These are phyloP conservation scores for Neoniphon sammara DNA, from an alignment of 2,797 vertebrate species.

Conservation along the genomic window DNA sequence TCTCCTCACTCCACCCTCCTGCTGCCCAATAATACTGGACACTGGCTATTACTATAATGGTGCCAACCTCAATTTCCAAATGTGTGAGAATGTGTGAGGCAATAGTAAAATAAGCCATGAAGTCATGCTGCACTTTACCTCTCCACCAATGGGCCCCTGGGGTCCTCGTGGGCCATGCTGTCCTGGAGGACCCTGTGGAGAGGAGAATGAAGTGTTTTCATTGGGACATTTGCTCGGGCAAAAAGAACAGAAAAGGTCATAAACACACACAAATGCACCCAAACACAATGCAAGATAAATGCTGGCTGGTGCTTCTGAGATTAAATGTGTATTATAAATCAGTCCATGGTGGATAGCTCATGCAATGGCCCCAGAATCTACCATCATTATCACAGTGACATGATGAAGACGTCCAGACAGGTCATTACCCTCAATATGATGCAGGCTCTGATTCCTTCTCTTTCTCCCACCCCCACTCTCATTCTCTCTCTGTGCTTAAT, in stretches of 20 bases:
- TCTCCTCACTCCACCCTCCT: neutral
- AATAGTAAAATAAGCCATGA: neutral
- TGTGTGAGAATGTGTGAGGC: conserved; percentile 9
- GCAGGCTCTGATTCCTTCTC: conserved; percentile 55
- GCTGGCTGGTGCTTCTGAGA: conserved; percentile 31
- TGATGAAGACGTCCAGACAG: conserved; percentile 77
- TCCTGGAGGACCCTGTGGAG: conserved; percentile 90
- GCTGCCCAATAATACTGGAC: neutral
- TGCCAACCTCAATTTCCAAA: neutral
- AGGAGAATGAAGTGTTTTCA: conserved; percentile 51
- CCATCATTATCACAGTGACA: conserved; percentile 72
- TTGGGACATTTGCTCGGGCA: conserved; percentile 23
- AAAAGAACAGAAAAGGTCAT: conserved; percentile 11
- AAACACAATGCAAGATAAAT: conserved; percentile 18
- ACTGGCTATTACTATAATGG: neutral
- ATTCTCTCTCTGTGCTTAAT: conserved; percentile 64
- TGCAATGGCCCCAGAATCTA: conserved; percentile 56
- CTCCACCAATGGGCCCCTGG: conserved; percentile 86
- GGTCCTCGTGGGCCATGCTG: conserved; percentile 89
- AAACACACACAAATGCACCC: conserved; percentile 36
- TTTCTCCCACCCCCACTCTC: conserved; percentile 25
- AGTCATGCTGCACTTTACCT: conserved; percentile 79
- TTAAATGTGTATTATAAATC: conserved; percentile 55
- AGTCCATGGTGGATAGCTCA: conserved; percentile 55
- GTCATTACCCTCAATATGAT: conserved; percentile 77